phyloP scores from a whole-genome alignment of 2,888 invertebrate genomes.

The Horisme vitalbata region DNA sequence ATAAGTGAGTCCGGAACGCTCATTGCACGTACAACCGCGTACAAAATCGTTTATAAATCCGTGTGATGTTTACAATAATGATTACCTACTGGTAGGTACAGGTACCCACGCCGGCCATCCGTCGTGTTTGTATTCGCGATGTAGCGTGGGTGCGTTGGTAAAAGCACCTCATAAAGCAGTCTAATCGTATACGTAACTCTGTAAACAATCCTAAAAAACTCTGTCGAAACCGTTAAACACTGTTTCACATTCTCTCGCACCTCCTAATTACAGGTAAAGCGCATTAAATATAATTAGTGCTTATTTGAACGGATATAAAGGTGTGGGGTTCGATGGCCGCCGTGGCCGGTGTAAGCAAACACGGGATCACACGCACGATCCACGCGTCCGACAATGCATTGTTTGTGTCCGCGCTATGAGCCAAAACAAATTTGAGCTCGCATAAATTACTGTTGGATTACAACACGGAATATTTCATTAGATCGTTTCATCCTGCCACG shows the following conservation, averaged over 20 bases:
- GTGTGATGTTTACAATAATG: conserved; percentile 63
- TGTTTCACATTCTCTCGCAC: conserved; percentile 75
- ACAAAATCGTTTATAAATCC: conserved; percentile 47
- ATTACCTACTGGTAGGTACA: too few relatives aligned
- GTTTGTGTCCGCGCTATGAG: conserved; percentile 56
- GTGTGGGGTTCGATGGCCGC: conserved; percentile 67
- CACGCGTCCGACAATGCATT: conserved; percentile 54
- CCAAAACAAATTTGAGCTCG: conserved; percentile 47
- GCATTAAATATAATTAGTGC: conserved; percentile 77
- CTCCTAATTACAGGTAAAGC: conserved; percentile 79
- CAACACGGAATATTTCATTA: conserved; percentile 45
- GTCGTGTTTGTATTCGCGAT: conserved; percentile 63
- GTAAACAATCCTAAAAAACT: conserved; percentile 63
- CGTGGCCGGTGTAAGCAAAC: conserved; percentile 58
- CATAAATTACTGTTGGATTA: conserved; percentile 53
- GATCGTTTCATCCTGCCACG: conserved; percentile 32
- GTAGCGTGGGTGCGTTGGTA: conserved; percentile 56
- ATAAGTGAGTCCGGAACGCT: conserved; percentile 20
- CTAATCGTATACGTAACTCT: conserved; percentile 58
- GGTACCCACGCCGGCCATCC: too few relatives aligned
- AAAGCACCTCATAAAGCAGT: conserved; percentile 67
- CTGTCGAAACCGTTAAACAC: conserved; percentile 65
- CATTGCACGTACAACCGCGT: conserved; percentile 30
- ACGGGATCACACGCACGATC: conserved; percentile 53
- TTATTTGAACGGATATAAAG: conserved; percentile 71